These are phyloP conservation scores for Arbacia lixula DNA, from an alignment of 53 echinoderm and acorn worm genomes.

Conservation along the genomic window DNA sequence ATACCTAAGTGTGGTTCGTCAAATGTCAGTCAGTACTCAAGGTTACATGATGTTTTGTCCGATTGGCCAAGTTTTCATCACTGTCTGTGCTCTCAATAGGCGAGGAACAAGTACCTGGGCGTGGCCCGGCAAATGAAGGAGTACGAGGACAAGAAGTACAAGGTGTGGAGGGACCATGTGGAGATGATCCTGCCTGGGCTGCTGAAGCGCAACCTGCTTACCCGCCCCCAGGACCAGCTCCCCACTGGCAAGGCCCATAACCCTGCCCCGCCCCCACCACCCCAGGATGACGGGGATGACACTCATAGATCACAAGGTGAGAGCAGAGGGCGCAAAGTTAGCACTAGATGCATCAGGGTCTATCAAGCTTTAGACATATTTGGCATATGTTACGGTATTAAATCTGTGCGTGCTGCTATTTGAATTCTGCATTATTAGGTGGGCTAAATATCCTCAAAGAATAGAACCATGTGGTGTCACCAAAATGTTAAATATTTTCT, in stretches of 20 bases:
- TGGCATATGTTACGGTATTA: too few relatives aligned
- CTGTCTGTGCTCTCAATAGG: slow-evolving; percentile 43
- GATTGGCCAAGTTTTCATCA: neutral
- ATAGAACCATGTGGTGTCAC: too few relatives aligned
- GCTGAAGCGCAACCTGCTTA: slow-evolving; percentile 94
- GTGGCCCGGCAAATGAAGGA: slow-evolving; percentile 98
- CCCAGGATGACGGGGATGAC: slow-evolving; percentile 36
- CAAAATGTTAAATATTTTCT: too few relatives aligned
- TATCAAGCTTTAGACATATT: too few relatives aligned
- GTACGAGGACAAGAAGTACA: slow-evolving; percentile 95
- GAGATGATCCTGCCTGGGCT: slow-evolving; percentile 80
- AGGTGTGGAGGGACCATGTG: slow-evolving; percentile 87
- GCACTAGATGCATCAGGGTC: too few relatives aligned
- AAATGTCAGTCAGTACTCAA: too few relatives aligned
- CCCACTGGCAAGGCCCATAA: slow-evolving; percentile 23
- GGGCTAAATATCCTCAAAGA: too few relatives aligned
- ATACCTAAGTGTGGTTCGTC: too few relatives aligned
- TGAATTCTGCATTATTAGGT: too few relatives aligned
- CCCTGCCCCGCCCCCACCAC: neutral
- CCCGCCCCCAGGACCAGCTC: slow-evolving; percentile 66
- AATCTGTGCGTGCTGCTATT: too few relatives aligned
- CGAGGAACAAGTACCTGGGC: slow-evolving; percentile 91
- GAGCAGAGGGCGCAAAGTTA: neutral
- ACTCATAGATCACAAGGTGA: slow-evolving; percentile 44
- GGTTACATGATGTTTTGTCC: too few relatives aligned